Conservation (phyloP, 1,140 invertebrate species). For the Thrips palmi region DNA sequence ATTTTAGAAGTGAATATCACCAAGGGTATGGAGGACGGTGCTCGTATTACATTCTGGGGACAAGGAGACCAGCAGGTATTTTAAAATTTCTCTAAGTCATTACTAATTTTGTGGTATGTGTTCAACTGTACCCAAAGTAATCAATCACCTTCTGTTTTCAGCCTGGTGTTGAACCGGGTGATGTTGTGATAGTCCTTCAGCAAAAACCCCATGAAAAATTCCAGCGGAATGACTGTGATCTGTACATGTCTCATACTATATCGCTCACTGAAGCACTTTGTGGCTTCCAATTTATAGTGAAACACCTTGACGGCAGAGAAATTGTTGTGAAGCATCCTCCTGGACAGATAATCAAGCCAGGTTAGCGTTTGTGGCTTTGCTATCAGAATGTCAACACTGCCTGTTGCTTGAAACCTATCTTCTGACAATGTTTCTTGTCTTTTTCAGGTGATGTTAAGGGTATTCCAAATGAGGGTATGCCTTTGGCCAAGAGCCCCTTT, state of each 20-base stretch:
- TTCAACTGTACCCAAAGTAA: no score
- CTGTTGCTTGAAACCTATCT: not conserved
- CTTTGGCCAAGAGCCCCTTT: conserved; percentile 58
- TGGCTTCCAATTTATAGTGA: conserved; percentile 64
- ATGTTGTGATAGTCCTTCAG: conserved; percentile 77
- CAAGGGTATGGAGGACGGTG: conserved; percentile 74
- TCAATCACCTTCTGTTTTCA: conserved; percentile 24
- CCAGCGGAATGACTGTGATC: conserved; percentile 51
- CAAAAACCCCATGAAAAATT: conserved; percentile 64
- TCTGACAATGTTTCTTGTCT: conserved; percentile 26
- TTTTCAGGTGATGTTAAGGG: conserved; percentile 55
- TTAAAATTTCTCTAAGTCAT: conserved; percentile 4
- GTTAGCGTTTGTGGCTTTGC: conserved; percentile 13
- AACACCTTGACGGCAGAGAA: conserved; percentile 68
- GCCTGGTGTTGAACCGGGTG: conserved; percentile 63
- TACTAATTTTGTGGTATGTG: conserved; percentile 2
- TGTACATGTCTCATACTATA: conserved; percentile 54
- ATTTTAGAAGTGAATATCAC: conserved; percentile 79
- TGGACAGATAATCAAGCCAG: conserved; percentile 54
- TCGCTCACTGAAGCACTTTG: conserved; percentile 75
- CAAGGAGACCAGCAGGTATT: conserved; percentile 70
- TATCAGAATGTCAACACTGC: not conserved
- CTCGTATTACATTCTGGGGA: conserved; percentile 70
- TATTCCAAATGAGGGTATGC: conserved; percentile 80
- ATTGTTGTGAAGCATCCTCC: conserved; percentile 50